Percentiles rank a stretch among this genome's conserved stretches.
Evolutionary conservation across 2,888 invertebrate genomes (phyloP).

Genomic region (Falcaria lacertinaria): DNA sequence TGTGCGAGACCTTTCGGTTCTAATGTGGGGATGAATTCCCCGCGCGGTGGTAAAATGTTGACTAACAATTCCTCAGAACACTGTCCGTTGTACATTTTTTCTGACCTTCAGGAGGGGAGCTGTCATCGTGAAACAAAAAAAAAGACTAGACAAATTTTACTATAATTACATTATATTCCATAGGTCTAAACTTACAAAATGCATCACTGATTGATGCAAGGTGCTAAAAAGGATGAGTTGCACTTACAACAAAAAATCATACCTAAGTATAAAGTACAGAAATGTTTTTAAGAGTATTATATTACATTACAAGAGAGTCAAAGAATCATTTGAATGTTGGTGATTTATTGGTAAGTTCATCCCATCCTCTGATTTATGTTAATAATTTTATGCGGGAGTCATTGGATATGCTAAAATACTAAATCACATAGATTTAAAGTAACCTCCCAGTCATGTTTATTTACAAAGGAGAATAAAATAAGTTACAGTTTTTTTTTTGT

Average conservation of each 20-base stretch:
- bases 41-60: too few relatives aligned
- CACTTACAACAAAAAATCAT: conserved; percentile 27
- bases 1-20: too few relatives aligned
- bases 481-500: not conserved
- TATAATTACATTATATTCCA: conserved; percentile 24
- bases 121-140: conserved; percentile 21
- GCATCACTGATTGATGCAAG: conserved; percentile 49
- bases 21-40: too few relatives aligned
- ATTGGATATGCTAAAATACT: conserved; percentile 51
- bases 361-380: conserved; percentile 41
- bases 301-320: conserved; percentile 13
- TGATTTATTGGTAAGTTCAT: conserved; percentile 37
- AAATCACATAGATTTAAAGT: conserved; percentile 49
- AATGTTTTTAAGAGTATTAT: conserved; percentile 10
- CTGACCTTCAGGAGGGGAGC: too few relatives aligned
- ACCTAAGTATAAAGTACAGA: conserved; percentile 9
- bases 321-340: conserved; percentile 15
- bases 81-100: too few relatives aligned
- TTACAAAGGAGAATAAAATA: not conserved
- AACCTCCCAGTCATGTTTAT: conserved; percentile 22
- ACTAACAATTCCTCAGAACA: too few relatives aligned
- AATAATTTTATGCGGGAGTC: conserved; percentile 29
- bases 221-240: conserved; percentile 41
- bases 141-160: conserved; percentile 30
- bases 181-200: conserved; percentile 45